Percentiles rank a stretch among this genome's conserved stretches.
phyloP scores from a whole-genome alignment of 2,113 vertebrate genomes.

The Strix aluco region DNA sequence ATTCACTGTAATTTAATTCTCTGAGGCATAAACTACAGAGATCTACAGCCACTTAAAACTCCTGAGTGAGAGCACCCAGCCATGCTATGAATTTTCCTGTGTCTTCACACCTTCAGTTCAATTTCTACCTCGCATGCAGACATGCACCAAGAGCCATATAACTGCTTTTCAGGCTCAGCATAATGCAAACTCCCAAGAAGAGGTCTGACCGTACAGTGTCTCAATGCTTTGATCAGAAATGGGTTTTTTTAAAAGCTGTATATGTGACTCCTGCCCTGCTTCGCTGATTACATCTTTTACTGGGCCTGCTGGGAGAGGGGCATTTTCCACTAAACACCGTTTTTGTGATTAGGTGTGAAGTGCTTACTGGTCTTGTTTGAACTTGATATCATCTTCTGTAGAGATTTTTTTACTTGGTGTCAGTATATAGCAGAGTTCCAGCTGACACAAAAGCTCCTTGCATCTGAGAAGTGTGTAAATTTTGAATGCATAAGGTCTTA shows the following conservation, averaged over 20 bases:
- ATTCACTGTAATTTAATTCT: conserved; percentile 59
- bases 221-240: neutral
- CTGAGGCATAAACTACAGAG: neutral
- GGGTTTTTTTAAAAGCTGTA: neutral
- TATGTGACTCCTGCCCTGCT: neutral
- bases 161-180: neutral
- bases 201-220: neutral
- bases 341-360: neutral
- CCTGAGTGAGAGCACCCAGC: conserved; percentile 35
- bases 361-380: neutral
- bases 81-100: conserved; percentile 33
- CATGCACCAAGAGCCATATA: neutral
- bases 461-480: conserved; percentile 24
- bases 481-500: conserved; percentile 30
- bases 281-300: neutral
- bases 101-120: conserved; percentile 1
- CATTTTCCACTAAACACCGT: neutral
- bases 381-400: neutral
- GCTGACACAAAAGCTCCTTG: conserved; percentile 1
- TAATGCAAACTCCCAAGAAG: neutral
- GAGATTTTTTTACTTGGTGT: neutral
- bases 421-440: neutral
- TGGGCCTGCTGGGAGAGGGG: neutral
- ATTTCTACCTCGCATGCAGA: neutral
- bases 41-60: conserved; percentile 59